Evolutionary conservation across 2,888 invertebrate genomes (phyloP).

Genomic region (Caenorhabditis japonica): DNA sequence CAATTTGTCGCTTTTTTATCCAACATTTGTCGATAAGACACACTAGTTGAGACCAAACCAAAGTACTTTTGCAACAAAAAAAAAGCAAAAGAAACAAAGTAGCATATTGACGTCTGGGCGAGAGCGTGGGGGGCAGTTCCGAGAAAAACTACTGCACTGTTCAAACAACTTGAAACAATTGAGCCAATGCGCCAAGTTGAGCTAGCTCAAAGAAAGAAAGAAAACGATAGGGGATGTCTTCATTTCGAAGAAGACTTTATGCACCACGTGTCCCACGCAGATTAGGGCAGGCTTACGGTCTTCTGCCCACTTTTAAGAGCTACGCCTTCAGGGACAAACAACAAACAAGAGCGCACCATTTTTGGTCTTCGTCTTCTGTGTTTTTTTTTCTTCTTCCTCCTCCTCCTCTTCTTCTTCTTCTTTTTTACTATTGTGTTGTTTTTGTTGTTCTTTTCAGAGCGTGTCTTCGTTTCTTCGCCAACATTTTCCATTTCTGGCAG

Average conservation of each 20-base stretch:
- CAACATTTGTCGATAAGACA: too few species aligned
- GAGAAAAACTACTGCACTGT: slow-evolving; percentile 41
- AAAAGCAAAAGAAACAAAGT: too few species aligned
- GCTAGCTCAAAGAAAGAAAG: slow-evolving; percentile 14
- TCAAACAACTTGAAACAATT: slow-evolving; percentile 54
- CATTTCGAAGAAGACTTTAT: too few species aligned
- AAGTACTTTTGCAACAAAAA: slow-evolving; percentile 34
- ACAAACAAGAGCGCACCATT: slow-evolving; percentile 15
- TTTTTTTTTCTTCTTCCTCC: slow-evolving; percentile 27
- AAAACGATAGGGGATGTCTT: slow-evolving; percentile 26
- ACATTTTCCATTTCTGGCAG: slow-evolving; percentile 19
- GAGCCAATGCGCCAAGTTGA: slow-evolving; percentile 25
- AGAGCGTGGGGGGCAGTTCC: slow-evolving; percentile 27
- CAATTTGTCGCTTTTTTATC: too few species aligned
- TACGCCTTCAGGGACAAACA: slow-evolving; percentile 33
- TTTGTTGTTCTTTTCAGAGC: too few species aligned
- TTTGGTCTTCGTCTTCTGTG: slow-evolving; percentile 28
- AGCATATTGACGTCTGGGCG: slow-evolving; percentile 1
- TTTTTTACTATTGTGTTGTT: slow-evolving; percentile 23
- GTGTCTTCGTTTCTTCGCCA: slow-evolving; percentile 7
- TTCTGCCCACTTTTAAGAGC: neutral
- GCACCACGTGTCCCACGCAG: slow-evolving; percentile 32
- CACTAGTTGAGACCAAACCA: slow-evolving; percentile 1
- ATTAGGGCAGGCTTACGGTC: slow-evolving; percentile 14
- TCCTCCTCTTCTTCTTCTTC: slow-evolving; percentile 4